Percentiles rank a stretch among this genome's conserved stretches.
Evolutionary conservation across 64 coral and sea anemone species (phyloP).

Genomic region (Pachyseris speciosa): DNA sequence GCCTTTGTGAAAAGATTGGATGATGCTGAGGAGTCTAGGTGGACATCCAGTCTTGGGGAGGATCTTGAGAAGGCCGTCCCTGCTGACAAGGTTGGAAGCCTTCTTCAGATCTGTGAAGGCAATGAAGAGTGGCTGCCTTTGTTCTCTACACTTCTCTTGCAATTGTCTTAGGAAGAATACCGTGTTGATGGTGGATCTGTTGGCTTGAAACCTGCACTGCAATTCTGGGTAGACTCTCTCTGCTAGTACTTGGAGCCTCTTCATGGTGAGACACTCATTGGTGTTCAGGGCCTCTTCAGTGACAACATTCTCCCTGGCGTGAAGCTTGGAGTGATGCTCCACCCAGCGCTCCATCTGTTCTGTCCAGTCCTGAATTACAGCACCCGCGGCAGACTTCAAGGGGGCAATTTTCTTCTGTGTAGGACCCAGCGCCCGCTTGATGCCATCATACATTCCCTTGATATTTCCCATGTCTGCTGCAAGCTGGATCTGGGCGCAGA

Average conservation of each 20-base stretch:
- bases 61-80: constrained; percentile 6
- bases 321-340: no score
- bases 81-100: constrained; percentile 4
- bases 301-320: not conserved
- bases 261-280: not conserved
- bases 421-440: not conserved
- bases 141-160: constrained; percentile 6
- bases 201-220: not conserved
- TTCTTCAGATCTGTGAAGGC: constrained; percentile 25
- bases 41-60: not conserved
- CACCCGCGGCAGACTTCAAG: not conserved
- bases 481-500: constrained; percentile 4
- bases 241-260: not conserved
- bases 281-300: not conserved
- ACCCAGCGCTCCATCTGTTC: constrained; percentile 19
- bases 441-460: constrained; percentile 38
- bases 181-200: not conserved
- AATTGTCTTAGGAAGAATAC: not conserved
- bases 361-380: not conserved
- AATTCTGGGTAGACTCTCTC: not conserved
- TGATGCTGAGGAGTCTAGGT: constrained; percentile 4
- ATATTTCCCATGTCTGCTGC: constrained; percentile 49
- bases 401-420: constrained; percentile 26
- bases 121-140: not conserved
- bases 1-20: not conserved